Base-by-base conservation (phyloP, 1,140 invertebrate species). In the Cyclina sinensis region DNA sequence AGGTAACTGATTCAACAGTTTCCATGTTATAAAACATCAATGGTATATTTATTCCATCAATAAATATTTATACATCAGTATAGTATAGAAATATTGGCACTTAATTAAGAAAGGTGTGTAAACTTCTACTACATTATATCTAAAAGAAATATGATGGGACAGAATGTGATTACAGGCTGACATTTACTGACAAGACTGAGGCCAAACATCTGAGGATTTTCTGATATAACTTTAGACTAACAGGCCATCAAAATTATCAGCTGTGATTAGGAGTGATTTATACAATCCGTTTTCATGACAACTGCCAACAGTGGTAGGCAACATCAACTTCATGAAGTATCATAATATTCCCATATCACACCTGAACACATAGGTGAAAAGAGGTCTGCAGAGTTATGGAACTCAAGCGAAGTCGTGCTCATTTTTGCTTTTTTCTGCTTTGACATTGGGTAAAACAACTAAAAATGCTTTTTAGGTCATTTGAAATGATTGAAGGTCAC, bases 281-380 rank as follows among this genome's bases (percentile, higher is more conserved):
- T 81, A 81, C 79, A 81, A 81, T 62, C 79, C 24, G 54, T 3
- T 81, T 81, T 81, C 79, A 81, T 81, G 59, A 65, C 79, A 81
- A 62, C 79, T 65, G 79, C 79, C 79, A 81, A 46, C 59, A 65
- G 79, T 21, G n/a, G 35, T 37, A 81, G 35, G 54, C 35, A 54
- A 39, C 54, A 62, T 81, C 79, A 62, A 65, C 59, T 62, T 65
- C 79, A 62, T 62, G 39, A 24, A 81, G 79, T 18, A 81, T 81
- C 54, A 81, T 62, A 35, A 81, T 65, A 62, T 27, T 46, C 46
- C 35, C 35, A 57, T 39, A 65, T 62, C 79, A 62, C 79, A 81
- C 79, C 79, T 81, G 79, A 81, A 65, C 59, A 62, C 65, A 48
- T 30, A 62, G 79, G 59, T 65, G 35, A 54, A 54, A 54, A 11